These are phyloP conservation scores for Tragulus kanchil DNA, from an alignment of 2,113 vertebrate genomes.

Conservation along the genomic window DNA sequence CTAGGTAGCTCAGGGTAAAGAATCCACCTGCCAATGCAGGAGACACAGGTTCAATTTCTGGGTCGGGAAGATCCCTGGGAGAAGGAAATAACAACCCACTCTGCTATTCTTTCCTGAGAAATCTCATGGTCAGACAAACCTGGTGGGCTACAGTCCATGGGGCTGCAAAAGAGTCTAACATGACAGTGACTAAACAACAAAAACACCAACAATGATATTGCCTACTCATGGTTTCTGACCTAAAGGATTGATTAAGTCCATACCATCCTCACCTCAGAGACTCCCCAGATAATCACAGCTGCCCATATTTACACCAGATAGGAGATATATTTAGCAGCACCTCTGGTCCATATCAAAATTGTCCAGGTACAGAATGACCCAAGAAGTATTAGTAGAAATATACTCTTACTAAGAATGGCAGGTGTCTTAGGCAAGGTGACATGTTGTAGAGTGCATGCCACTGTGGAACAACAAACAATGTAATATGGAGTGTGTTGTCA, in stretches of 20 bases:
- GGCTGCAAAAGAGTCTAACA: background rate
- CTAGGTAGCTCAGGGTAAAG: background rate
- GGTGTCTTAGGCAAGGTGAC: background rate
- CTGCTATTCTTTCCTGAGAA: background rate
- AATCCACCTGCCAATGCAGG: background rate
- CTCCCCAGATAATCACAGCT: background rate
- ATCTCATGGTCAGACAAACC: background rate
- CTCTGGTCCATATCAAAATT: constrained; percentile 18
- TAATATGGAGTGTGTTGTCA: background rate
- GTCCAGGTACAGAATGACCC: background rate
- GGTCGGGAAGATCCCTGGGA: background rate
- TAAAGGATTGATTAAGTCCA: background rate
- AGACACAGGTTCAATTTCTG: background rate
- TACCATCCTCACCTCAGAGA: background rate
- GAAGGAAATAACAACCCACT: background rate
- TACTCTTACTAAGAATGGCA: background rate
- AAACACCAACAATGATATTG: background rate
- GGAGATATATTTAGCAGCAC: background rate
- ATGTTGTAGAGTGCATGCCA: background rate
- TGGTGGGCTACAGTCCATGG: background rate
- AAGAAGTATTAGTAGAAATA: constrained; percentile 31
- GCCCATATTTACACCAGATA: background rate
- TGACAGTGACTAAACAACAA: background rate
- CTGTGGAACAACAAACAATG: constrained; percentile 7
- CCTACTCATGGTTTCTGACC: background rate